Percentiles rank a stretch among this genome's conserved stretches.
Evolutionary conservation across 2,113 vertebrate species (phyloP).

Genomic region (Carollia perspicillata): DNA sequence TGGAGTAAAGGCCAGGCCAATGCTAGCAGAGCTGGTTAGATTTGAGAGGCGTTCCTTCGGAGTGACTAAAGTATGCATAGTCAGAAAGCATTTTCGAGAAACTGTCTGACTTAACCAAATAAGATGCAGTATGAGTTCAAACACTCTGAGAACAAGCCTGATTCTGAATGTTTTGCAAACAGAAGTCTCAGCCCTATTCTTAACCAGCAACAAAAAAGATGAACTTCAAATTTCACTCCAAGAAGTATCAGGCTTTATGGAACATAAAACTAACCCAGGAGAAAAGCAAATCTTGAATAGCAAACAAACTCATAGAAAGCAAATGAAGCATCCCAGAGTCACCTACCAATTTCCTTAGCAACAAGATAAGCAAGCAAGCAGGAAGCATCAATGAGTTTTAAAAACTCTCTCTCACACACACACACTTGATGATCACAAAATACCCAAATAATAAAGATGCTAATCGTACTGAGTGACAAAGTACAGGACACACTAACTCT

Average conservation of each 20-base stretch:
- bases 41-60: neutral
- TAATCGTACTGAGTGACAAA: neutral
- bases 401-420: neutral
- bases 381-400: neutral
- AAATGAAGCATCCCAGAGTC: neutral
- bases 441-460: neutral
- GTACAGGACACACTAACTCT: neutral
- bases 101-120: neutral
- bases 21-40: neutral
- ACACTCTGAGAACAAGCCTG: neutral
- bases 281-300: constrained; percentile 4
- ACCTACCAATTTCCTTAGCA: constrained; percentile 15
- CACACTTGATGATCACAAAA: neutral
- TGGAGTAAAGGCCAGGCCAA: neutral
- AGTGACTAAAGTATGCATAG: neutral
- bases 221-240: neutral
- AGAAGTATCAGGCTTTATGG: neutral
- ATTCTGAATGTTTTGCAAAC: neutral
- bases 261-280: neutral
- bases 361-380: neutral
- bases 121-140: neutral
- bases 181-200: neutral
- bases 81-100: neutral
- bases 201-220: neutral
- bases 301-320: neutral